Base-by-base conservation (phyloP, 2,888 invertebrate genomes). In the Xanthorhoe spadicearia region DNA sequence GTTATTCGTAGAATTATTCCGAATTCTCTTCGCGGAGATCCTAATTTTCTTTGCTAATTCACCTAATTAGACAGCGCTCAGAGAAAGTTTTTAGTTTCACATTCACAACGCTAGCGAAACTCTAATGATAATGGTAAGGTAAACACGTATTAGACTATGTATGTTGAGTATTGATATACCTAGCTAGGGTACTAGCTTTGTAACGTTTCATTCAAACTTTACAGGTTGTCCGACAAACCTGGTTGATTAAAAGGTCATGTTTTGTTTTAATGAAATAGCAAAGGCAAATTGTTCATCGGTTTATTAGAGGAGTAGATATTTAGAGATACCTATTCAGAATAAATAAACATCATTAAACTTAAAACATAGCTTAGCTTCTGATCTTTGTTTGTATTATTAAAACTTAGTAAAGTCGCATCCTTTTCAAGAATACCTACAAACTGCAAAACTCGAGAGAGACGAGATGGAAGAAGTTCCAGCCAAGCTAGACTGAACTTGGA, bases 171-270 rank as follows among this genome's bases (percentile, higher is more conserved):
- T 48, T 52, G 35, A 32, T 63, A 43, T 3, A 18, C 48, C 28
- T 55, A 23, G n/a, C 51, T 23, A 17, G n/a, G n/a, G n/a, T n/a
- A n/a, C n/a, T 54, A 61, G 53, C n/a, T 61, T 23, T 60, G 62
- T 61, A 61, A 55, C 54, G 58, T 64, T 68, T 64, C 43, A 65
- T 53, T 67, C 59, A 82, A 84, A 85, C 85, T 86, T 86, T 85
- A 83, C 85, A 80, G 82, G 79, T 78, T 74, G 78, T 76, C 76
- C 70, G 77, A 73, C 67, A 66, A 76, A 77, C 75, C 76, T 74
- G 77, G 80, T 84, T 85, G 87, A 89, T 87, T 87, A 83, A 84
- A 83, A 86, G 80, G 82, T 79, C 78, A 83, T 83, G 86, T 87
- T 84, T 83, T 84, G 82, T 77, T 81, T 81, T 82, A 76, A 79